These are phyloP conservation scores for Aleiodes sp. DNA, from an alignment of 1,140 invertebrate genomes.

Conservation along the genomic window DNA sequence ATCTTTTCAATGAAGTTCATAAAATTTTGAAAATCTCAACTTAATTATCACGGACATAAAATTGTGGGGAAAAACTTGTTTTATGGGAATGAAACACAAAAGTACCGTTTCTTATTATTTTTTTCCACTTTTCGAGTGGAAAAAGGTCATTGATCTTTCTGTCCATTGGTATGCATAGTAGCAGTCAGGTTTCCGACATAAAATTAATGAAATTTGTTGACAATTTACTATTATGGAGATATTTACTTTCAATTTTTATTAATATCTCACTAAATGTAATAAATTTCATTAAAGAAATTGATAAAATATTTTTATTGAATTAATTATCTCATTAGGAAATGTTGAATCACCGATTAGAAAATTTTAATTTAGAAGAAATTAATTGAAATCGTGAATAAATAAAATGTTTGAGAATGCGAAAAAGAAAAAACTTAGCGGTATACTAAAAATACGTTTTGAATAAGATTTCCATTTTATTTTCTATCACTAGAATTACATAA, in stretches of 20 bases:
- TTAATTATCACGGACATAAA: neutral
- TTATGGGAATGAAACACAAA: neutral
- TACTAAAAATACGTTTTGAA: no score
- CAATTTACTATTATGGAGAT: neutral
- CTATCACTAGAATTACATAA: neutral
- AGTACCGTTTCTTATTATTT: conserved; percentile 1
- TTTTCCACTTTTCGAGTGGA: conserved; percentile 15
- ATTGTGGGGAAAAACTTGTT: neutral
- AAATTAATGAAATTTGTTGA: neutral
- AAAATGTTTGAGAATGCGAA: no score
- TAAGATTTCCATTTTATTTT: neutral
- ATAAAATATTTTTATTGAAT: neutral
- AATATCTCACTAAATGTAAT: no score
- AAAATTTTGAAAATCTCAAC: no score
- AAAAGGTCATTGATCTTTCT: conserved; percentile 3
- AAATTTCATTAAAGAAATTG: no score
- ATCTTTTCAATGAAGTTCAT: no score
- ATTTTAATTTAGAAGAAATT: no score
- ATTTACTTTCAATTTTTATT: neutral
- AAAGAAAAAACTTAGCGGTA: no score
- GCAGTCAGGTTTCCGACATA: no score
- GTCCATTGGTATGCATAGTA: neutral
- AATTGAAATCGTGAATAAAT: no score
- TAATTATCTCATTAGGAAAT: no score
- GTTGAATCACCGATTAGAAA: no score